Base-by-base conservation (phyloP, 1,140 invertebrate genomes). In the Thrips palmi region DNA sequence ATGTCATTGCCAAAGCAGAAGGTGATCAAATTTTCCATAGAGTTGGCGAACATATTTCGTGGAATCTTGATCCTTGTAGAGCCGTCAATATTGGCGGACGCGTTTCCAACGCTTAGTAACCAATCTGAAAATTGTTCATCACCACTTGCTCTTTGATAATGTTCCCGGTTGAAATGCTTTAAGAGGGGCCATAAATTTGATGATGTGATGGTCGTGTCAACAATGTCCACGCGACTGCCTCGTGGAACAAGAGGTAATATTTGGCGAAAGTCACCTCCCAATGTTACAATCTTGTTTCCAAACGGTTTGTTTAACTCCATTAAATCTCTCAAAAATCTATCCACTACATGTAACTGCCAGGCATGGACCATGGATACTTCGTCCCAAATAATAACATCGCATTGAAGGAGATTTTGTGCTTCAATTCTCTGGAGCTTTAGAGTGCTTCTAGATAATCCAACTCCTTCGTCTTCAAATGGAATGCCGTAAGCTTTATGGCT, bases 251-350 rank as follows among this genome's bases (percentile, higher is more conserved):
- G 21, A 10, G 38, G 29, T 23, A 39, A 21, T 3, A 32, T n/a
- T 23, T 39, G 38, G 4, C 38, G 28, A 23, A 39, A 39, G 24
- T 39, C 38, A 10, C 38, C 38, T n/a, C 38, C 15, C 21, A 31
- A 39, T 2, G 33, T 3, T 12, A 39, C 27, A 10, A 33, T 10
- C 33, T 39, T 39, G 4, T 21, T 21, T 7, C 38, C 38, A 21
- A 39, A 39, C 19, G 38, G 38, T 19, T 8, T 4, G 4, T 33
- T 20, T 3, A 2, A 8, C 14, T 39, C 33, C 20, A 22, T 33
- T 12, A 39, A 3, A 6, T 39, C 22, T 2, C 29, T 17, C 15
- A 39, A 21, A 6, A 33, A 21, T 33, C 28, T 11, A 17, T 39
- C 38, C 3, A 39, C 15, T 7, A 4, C 17, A n/a, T 39, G n/a